Conservation (phyloP, 2,888 invertebrate genomes). For the Nudaria mundana region DNA sequence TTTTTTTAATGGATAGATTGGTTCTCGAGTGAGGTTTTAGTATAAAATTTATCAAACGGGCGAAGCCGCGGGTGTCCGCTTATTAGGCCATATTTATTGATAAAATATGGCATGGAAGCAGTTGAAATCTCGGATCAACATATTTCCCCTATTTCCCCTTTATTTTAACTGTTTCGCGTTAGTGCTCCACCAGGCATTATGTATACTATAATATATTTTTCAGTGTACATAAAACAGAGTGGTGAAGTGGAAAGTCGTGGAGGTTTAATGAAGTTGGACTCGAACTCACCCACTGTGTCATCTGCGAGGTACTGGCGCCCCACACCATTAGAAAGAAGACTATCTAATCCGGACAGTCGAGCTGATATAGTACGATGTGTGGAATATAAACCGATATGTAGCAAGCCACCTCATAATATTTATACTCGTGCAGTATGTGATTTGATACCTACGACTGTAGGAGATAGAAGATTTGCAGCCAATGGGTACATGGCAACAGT, state of each 20-base stretch:
- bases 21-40: too few relatives aligned
- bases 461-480: slow-evolving; percentile 33
- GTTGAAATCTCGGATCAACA: too few relatives aligned
- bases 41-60: too few relatives aligned
- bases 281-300: slow-evolving; percentile 60
- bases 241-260: slow-evolving; percentile 84
- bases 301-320: slow-evolving; percentile 66
- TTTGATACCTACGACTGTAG: slow-evolving; percentile 50
- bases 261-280: slow-evolving; percentile 59
- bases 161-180: too few relatives aligned
- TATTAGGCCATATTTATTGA: too few relatives aligned
- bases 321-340: slow-evolving; percentile 56
- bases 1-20: too few relatives aligned
- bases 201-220: not conserved
- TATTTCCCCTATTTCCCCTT: too few relatives aligned
- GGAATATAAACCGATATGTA: slow-evolving; percentile 60
- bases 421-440: slow-evolving; percentile 57
- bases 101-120: too few relatives aligned
- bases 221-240: slow-evolving; percentile 82
- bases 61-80: too few relatives aligned
- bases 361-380: slow-evolving; percentile 76
- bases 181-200: not conserved
- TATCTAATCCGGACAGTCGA: slow-evolving; percentile 61
- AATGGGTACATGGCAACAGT: slow-evolving; percentile 64
- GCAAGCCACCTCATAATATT: slow-evolving; percentile 45